A percentile compares a stretch with the other conserved stretches of the same genome.
These are phyloP conservation scores for Triplophysa tibetana DNA, from an alignment of 2,113 vertebrate genomes.

Conservation along the genomic window DNA sequence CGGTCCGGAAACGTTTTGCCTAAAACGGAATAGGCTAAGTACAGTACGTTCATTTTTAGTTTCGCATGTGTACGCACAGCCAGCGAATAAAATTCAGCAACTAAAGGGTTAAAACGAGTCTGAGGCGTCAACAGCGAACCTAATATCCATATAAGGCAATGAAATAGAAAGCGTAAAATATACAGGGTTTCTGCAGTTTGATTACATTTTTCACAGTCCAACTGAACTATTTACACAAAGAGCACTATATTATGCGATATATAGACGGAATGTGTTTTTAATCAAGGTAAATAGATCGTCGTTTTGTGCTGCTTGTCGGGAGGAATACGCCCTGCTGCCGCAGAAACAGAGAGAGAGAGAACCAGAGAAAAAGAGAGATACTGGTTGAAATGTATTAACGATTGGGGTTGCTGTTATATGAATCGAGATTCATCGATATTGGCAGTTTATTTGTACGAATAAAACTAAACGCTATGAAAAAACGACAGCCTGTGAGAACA, in stretches of 20 bases:
- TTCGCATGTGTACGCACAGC: not conserved
- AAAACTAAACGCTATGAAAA: not conserved
- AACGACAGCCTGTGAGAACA: not conserved
- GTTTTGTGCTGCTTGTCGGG: slow-evolving; percentile 48
- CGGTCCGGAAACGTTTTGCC: not conserved
- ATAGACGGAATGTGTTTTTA: not conserved
- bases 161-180: slow-evolving; percentile 63
- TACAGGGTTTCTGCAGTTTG: slow-evolving; percentile 42
- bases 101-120: slow-evolving; percentile 73
- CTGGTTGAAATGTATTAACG: not conserved
- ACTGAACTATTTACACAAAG: not conserved
- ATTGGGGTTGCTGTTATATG: not conserved
- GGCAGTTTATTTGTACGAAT: not conserved
- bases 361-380: slow-evolving; percentile 43
- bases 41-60: not conserved
- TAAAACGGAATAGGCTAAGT: not conserved
- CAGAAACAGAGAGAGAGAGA: slow-evolving; percentile 63
- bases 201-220: not conserved
- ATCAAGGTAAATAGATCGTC: slow-evolving; percentile 4
- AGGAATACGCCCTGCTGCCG: slow-evolving; percentile 75
- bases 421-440: not conserved
- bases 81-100: slow-evolving; percentile 58
- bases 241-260: not conserved
- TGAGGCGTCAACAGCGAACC: slow-evolving; percentile 71
- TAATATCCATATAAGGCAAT: slow-evolving; percentile 80